Evolutionary conservation across 2,888 invertebrate species (phyloP).

Genomic region (Phaonia tiefii): DNA sequence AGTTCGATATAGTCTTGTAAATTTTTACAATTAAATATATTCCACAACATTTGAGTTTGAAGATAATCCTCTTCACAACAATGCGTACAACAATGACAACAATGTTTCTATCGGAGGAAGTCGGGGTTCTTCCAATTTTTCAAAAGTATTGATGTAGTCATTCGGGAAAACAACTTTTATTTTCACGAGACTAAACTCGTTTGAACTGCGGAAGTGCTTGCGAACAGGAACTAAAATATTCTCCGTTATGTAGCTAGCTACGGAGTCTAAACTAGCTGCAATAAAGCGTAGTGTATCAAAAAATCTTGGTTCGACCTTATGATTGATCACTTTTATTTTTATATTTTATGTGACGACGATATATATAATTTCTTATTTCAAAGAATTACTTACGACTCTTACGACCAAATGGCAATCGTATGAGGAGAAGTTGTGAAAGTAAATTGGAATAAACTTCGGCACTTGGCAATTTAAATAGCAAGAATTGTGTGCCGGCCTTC

Average conservation of each 20-base stretch:
- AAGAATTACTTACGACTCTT: not conserved
- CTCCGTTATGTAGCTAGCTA: not conserved
- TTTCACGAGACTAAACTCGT: no score
- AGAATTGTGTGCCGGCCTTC: not conserved
- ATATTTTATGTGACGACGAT: not conserved
- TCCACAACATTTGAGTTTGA: slow-evolving; percentile 71
- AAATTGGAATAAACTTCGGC: not conserved
- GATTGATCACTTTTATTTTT: not conserved
- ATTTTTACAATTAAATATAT: slow-evolving; percentile 68
- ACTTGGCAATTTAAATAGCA: not conserved
- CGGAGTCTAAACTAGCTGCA: not conserved
- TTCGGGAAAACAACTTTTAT: not conserved
- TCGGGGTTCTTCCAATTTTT: slow-evolving; percentile 17
- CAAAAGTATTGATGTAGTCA: slow-evolving; percentile 4
- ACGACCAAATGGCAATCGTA: not conserved
- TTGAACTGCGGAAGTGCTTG: no score
- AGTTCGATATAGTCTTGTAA: slow-evolving; percentile 72
- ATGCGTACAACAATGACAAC: slow-evolving; percentile 58
- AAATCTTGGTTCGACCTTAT: not conserved
- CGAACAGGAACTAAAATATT: no score
- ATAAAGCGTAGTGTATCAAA: not conserved
- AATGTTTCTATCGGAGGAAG: slow-evolving; percentile 61
- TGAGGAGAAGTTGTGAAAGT: not conserved
- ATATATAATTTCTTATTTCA: not conserved
- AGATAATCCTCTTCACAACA: slow-evolving; percentile 67